Evolutionary conservation across 2,113 vertebrate genomes (phyloP).

Genomic region (Clarias gariepinus): DNA sequence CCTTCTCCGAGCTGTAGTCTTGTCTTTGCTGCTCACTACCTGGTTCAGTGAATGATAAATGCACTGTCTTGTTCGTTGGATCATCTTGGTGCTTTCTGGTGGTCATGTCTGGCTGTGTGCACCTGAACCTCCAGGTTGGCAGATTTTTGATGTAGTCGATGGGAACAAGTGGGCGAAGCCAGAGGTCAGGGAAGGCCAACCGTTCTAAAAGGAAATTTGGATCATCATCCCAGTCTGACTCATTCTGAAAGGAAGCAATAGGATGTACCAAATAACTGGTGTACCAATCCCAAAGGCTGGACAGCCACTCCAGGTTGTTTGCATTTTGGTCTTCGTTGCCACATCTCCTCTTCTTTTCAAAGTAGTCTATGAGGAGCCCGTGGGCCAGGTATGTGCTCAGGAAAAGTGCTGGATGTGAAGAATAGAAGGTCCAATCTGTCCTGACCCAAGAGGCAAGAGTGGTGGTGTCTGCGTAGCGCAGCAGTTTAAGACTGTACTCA

Average conservation of each 20-base stretch:
- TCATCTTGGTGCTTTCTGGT: constrained; percentile 15
- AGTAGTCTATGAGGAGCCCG: constrained; percentile 92
- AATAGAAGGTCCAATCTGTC: constrained; percentile 97
- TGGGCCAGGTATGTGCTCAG: constrained; percentile 93
- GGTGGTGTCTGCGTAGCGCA: constrained; percentile 93
- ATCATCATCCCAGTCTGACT: constrained; percentile 95
- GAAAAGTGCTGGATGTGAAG: constrained; percentile 94
- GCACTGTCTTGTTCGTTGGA: not conserved
- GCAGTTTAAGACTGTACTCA: constrained; percentile 90
- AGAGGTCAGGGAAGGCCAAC: constrained; percentile 92
- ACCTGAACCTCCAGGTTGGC: constrained; percentile 85
- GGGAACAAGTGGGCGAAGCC: constrained; percentile 91
- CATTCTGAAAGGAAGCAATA: constrained; percentile 89
- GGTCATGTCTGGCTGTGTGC: constrained; percentile 42
- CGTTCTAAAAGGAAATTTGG: constrained; percentile 86
- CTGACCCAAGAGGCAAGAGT: constrained; percentile 90
- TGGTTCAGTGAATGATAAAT: not conserved
- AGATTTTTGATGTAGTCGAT: constrained; percentile 92
- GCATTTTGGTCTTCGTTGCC: constrained; percentile 83
- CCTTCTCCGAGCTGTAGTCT: constrained; percentile 57
- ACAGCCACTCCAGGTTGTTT: constrained; percentile 95
- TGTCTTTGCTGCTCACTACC: constrained; percentile 3
- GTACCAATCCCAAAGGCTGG: constrained; percentile 98
- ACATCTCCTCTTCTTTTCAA: constrained; percentile 91
- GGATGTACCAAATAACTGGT: constrained; percentile 93